These are phyloP conservation scores for Ennomos quercinarius DNA, from an alignment of 2,888 invertebrate genomes.

Conservation along the genomic window DNA sequence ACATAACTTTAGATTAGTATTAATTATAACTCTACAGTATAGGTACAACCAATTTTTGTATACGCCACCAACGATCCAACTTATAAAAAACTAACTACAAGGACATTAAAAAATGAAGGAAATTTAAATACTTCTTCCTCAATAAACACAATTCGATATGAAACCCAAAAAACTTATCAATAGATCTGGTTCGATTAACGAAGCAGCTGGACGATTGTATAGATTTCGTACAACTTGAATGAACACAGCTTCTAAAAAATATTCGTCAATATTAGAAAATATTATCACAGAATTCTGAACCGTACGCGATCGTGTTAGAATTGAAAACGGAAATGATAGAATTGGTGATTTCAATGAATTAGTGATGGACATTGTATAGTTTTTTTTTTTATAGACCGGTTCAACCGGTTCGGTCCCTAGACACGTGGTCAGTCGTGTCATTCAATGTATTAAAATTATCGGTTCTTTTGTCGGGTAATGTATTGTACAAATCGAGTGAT, in stretches of 20 bases:
- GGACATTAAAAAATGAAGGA: too few species aligned
- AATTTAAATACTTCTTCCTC: too few species aligned
- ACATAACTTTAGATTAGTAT: too few species aligned
- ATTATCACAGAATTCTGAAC: constrained; percentile 1
- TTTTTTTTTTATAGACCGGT: constrained; percentile 73
- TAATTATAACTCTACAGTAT: too few species aligned
- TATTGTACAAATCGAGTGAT: constrained; percentile 27
- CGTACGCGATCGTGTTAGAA: not conserved
- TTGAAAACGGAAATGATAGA: constrained; percentile 2
- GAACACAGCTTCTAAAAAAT: constrained; percentile 12
- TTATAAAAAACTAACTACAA: too few species aligned
- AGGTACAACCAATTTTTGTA: too few species aligned
- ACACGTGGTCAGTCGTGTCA: constrained; percentile 83
- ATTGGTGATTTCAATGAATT: constrained; percentile 31
- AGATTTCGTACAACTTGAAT: constrained; percentile 23
- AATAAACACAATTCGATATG: constrained; percentile 23
- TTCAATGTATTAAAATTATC: constrained; percentile 74
- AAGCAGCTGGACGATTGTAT: constrained; percentile 44
- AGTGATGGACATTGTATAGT: constrained; percentile 68
- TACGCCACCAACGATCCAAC: too few species aligned
- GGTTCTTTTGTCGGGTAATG: constrained; percentile 62
- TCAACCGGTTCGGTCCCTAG: constrained; percentile 72
- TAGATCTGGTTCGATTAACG: constrained; percentile 41
- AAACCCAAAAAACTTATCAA: constrained; percentile 36
- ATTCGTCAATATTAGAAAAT: not conserved